Evolutionary conservation across 2,797 vertebrate genomes (phyloP).

Genomic region (Aplochiton taeniatus): DNA sequence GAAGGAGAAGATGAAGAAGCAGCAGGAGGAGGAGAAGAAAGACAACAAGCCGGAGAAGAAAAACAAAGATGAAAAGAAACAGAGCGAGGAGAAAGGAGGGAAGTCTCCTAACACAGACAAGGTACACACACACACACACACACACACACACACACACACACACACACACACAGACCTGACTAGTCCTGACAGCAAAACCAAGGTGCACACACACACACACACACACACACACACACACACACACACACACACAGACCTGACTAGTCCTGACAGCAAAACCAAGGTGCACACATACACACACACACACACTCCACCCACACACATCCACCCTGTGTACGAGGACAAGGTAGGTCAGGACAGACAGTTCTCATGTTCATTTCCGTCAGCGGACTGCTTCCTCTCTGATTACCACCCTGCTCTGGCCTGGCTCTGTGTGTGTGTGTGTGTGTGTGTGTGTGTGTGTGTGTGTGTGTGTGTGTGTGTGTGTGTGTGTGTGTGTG

Average conservation of each 20-base stretch:
- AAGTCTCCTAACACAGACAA: conserved; percentile 58
- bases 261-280: conserved; percentile 84
- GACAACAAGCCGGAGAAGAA: conserved; percentile 73
- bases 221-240: conserved; percentile 37
- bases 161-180: conserved; percentile 81
- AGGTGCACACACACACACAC: conserved; percentile 76
- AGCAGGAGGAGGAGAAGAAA: conserved; percentile 64
- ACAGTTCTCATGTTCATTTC: conserved; percentile 7
- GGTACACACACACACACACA: conserved; percentile 24
- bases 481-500: conserved; percentile 4
- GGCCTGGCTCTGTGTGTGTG: neutral
- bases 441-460: neutral
- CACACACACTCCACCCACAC: neutral
- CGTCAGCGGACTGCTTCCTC: conserved; percentile 7
- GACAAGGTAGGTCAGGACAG: neutral
- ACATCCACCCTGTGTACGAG: conserved; percentile 42
- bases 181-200: conserved; percentile 86
- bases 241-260: conserved; percentile 80
- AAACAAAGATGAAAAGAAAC: conserved; percentile 63
- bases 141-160: conserved; percentile 37
- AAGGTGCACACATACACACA: conserved; percentile 79
- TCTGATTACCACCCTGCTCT: neutral
- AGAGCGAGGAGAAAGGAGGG: conserved; percentile 47
- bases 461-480: neutral
- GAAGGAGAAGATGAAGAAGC: conserved; percentile 59